A percentile compares a stretch with the other conserved stretches of the same genome.
Evolutionary conservation across 2,888 invertebrate species (phyloP).

Genomic region (Dicyrtoma fusca): DNA sequence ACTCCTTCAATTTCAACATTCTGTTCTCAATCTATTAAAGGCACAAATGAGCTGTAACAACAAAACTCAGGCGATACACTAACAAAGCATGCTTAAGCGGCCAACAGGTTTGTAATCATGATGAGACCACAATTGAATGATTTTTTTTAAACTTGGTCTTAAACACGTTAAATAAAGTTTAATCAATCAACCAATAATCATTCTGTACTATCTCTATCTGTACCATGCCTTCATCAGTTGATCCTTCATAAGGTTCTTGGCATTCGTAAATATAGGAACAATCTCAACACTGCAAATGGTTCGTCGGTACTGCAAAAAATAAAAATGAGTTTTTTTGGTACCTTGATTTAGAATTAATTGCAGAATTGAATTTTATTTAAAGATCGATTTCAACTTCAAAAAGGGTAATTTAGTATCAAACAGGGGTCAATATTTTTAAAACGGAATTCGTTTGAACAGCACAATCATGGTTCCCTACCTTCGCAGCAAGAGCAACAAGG

Average conservation of each 20-base stretch:
- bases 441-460: background rate
- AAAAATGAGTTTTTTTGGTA: too few relatives aligned
- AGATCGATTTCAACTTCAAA: too few relatives aligned
- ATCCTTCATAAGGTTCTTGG: constrained; percentile 39
- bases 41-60: background rate
- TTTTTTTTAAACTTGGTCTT: too few relatives aligned
- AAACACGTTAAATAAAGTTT: too few relatives aligned
- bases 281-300: constrained; percentile 36
- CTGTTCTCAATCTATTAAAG: constrained; percentile 45
- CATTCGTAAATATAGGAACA: constrained; percentile 38
- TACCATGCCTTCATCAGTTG: constrained; percentile 38
- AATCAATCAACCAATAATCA: too few relatives aligned
- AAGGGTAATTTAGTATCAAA: too few relatives aligned
- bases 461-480: constrained; percentile 33
- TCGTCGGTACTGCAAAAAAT: constrained; percentile 27
- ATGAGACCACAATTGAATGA: too few relatives aligned
- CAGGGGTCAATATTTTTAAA: background rate
- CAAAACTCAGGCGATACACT: background rate
- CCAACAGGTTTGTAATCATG: too few relatives aligned
- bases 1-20: constrained; percentile 45
- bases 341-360: too few relatives aligned
- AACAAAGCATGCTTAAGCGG: background rate
- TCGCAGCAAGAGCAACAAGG: constrained; percentile 43
- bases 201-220: background rate
- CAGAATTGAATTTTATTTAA: too few relatives aligned